phyloP scores from a whole-genome alignment of 2,797 vertebrate genomes.

The Eulemur rubriventer region DNA sequence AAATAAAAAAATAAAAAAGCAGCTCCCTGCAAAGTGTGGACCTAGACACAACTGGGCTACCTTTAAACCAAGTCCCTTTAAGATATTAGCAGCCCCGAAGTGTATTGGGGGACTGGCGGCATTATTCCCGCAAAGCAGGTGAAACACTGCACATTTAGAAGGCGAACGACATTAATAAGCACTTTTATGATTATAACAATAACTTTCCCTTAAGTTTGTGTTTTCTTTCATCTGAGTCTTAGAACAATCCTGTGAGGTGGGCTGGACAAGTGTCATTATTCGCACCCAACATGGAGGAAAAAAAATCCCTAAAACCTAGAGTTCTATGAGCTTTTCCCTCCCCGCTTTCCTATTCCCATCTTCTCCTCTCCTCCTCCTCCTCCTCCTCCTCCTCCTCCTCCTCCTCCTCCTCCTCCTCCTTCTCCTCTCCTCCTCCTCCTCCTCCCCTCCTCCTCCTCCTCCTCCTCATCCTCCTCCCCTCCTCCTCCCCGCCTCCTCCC shows the following conservation, averaged over 20 bases:
- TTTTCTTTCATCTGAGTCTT: neutral
- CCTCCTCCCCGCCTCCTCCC: too few relatives aligned
- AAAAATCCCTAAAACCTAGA: neutral
- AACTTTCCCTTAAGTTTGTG: neutral
- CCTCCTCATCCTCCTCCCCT: too few relatives aligned
- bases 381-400: too few relatives aligned
- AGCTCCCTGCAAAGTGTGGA: neutral
- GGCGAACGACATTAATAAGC: neutral
- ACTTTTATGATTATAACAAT: neutral
- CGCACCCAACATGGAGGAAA: neutral
- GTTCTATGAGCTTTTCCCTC: fast-evolving
- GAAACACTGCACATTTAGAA: neutral
- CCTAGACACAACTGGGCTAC: neutral
- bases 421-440: too few relatives aligned
- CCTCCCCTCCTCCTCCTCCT: too few relatives aligned
- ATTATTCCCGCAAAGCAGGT: neutral
- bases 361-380: too few relatives aligned
- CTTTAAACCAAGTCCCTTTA: neutral
- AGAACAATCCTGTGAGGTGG: neutral
- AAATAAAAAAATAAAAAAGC: neutral
- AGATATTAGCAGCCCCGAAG: neutral
- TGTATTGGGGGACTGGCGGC: too few relatives aligned
- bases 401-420: too few relatives aligned
- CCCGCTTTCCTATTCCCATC: neutral
- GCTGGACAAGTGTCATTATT: neutral